Evolutionary conservation across 2,113 vertebrate species (phyloP), one percentile per base, ranked within the genome.

Genomic region (Anoura caudifer): DNA sequence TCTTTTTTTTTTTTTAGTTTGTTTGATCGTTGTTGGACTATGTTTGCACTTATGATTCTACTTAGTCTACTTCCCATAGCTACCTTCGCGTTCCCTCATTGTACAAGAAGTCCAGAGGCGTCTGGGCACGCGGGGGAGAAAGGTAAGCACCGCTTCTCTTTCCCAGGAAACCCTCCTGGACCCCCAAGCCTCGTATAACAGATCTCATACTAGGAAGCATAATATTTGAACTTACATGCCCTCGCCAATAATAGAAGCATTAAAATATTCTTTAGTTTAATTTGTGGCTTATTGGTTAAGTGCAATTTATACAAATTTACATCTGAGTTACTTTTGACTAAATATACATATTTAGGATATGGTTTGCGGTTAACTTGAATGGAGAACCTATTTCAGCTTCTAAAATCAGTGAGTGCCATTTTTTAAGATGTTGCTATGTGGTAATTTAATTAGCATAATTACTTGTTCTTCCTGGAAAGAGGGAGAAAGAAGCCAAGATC

Each of bases 11-110:
- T 41, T 95, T 91, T 87, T 59, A 92, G 93, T 88, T 92, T 92
- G 81, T 96, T 91, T 95, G 83, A 89, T 98, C 98, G 98, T 97
- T 98, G 96, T 96, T 95, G 33, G 96, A 91, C 96, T 97, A 99
- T 99, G 99, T 92, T 99, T 79, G 90, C 97, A 12, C 1, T 97
- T 70, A 65, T 99, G 96, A 38, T 99, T 3, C 12, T 99, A 22
- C 96, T 99, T 97, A 98, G 98, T 82, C 99, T 98, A 4, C 97
- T 99, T 16, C 93, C 70, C 0, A 10, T 1, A 50, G 86, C 95
- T 77, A 31, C 72, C n/a, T 94, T 97, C 41, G 99, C 98, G 0
- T 97, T 99, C 81, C 98, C 98, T 96, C 98, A 76, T 76, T 99
- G 98, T 95, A 3, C 92, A 4, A 98, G 95, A 93, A 97, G 76